Evolutionary conservation across 2,113 vertebrate genomes (phyloP), one percentile per base, ranked within the genome.

Genomic region (Centropus bengalensis): DNA sequence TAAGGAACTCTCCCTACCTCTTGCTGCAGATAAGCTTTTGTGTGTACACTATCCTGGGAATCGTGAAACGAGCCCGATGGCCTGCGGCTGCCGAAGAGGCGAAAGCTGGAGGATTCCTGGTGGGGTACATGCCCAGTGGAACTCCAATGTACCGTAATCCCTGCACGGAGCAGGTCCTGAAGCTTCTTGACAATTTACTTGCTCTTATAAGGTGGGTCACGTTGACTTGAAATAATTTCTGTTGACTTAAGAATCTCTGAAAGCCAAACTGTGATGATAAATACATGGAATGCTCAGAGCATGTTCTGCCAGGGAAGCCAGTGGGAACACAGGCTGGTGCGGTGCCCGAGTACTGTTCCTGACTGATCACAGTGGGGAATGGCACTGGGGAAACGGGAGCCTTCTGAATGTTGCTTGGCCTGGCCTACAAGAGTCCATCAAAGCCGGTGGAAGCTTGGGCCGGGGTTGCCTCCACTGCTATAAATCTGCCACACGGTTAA

Each of bases 51-150:
- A 98, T 99, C 79, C 81, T 99, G 97, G 98, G 98, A 27, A 98
- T 99, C 89, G 98, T 99, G 94, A 99, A 99, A 95, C 98, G 99
- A 85, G 98, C 99, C 47, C 98, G 98, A 70, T 99, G 99, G 99
- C 99, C 99, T 70, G 94, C 97, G 58, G 98, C 99, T 83, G 67
- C 98, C 63, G 99, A 99, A 86, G 99, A 99, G 92, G 99, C 99
- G 9, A 99, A 99, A 94, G 98, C 99, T 75, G 99, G 99, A 66
- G 99, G 99, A 49, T 99, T 99, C 58, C 96, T 99, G 74, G 96
- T 98, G 86, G 98, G 98, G 59, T 98, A 97, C 96, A 97, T 97
- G 20, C 81, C 98, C 23, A 94, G 96, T 45, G 99, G 99, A 94
- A 97, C 94, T 63, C 98, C 99, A 49, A 94, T 99, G 95, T 99